Percentiles rank a stretch among this genome's conserved stretches.
Evolutionary conservation across 2,797 vertebrate genomes (phyloP).

Genomic region (Carcharodon carcharias): DNA sequence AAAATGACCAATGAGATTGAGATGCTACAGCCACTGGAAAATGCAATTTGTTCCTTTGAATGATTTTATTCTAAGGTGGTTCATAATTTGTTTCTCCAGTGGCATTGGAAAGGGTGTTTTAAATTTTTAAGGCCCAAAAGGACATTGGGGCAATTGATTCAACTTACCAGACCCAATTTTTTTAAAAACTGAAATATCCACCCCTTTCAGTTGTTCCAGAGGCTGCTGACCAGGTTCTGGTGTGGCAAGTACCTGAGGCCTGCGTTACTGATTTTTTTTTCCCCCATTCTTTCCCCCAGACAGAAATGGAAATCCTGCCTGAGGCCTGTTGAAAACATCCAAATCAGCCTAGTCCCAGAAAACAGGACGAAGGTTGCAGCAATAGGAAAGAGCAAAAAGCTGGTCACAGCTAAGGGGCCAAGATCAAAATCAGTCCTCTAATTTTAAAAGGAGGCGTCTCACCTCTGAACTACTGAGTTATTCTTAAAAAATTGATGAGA

Average conservation of each 20-base stretch:
- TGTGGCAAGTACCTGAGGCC: neutral
- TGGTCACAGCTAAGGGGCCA: neutral
- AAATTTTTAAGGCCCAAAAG: neutral
- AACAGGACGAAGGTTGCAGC: neutral
- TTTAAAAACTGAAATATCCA: neutral
- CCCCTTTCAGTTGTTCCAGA: neutral
- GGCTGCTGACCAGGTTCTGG: neutral
- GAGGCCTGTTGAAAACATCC: neutral
- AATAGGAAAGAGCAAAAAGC: neutral
- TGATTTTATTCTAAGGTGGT: neutral
- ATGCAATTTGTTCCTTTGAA: neutral
- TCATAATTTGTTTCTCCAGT: neutral
- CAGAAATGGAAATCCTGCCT: neutral
- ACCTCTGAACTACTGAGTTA: neutral
- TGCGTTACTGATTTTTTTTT: neutral
- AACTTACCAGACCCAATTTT: neutral
- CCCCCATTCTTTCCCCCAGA: neutral
- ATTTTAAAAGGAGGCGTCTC: neutral
- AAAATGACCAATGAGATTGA: neutral
- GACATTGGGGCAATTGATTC: neutral
- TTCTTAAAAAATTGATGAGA: neutral
- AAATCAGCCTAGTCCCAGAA: neutral
- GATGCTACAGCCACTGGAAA: neutral
- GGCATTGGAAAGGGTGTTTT: neutral
- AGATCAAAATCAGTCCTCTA: neutral